A percentile compares a stretch with the other conserved stretches of the same genome.
Evolutionary conservation across 2,888 invertebrate species (phyloP).

Genomic region (Dolomedes plantarius): DNA sequence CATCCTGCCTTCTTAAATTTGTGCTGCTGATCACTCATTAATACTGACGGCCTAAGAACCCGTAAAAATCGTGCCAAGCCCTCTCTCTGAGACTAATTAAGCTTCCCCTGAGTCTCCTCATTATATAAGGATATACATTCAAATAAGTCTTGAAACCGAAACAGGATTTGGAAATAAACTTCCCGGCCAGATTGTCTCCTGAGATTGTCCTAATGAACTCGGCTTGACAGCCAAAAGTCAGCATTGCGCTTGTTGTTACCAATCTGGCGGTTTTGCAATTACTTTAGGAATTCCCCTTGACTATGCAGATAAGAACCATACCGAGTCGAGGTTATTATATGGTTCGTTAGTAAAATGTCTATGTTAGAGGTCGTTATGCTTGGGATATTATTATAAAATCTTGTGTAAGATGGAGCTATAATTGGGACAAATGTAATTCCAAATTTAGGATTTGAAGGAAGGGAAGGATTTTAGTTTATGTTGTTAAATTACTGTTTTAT

Average conservation of each 20-base stretch:
- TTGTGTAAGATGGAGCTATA: no score
- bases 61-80: not conserved
- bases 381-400: not conserved
- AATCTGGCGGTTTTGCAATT: not conserved
- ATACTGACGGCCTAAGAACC: conserved; percentile 12
- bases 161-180: conserved; percentile 37
- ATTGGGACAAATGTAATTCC: no score
- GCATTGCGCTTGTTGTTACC: not conserved
- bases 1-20: not conserved
- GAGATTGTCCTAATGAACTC: conserved; percentile 21
- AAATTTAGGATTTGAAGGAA: no score
- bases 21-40: conserved; percentile 14
- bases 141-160: not conserved
- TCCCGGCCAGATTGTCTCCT: conserved; percentile 23
- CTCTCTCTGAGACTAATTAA: conserved; percentile 17
- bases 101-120: conserved; percentile 22
- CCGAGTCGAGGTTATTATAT: not conserved
- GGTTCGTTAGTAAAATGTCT: not conserved
- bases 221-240: conserved; percentile 30
- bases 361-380: not conserved
- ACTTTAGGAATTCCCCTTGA: not conserved
- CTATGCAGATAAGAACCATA: not conserved
- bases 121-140: conserved; percentile 17
- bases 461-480: no score
- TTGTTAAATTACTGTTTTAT: no score